Base-by-base conservation (phyloP, 2,797 vertebrate genomes). In the Melanotaenia nigrans region DNA sequence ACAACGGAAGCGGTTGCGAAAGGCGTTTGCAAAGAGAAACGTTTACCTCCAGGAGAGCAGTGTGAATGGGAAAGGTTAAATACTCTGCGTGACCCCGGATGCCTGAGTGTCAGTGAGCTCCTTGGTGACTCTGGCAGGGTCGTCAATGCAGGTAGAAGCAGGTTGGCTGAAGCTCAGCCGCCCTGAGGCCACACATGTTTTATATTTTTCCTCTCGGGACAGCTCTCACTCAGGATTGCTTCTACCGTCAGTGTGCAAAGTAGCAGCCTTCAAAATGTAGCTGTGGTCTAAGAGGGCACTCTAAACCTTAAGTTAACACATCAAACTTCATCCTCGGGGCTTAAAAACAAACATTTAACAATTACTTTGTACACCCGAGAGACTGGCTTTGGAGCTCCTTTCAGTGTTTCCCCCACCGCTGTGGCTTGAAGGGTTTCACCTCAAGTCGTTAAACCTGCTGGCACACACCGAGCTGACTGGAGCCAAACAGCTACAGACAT, bases 21-120 rank as follows among this genome's bases (percentile, higher is more conserved):
- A 40, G 30, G 74, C 36, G 2, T 38, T 38, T 38, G 36, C 7
- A 35, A 62, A 47, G 61, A 67, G 68, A 71, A 77, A 55, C 71
- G 24, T 67, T 68, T 63, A 25, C 53, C 81, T 71, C 12, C 25
- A 40, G 73, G 73, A 82, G 66, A 79, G 74, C 59, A 51, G 73
- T 24, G 54, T 16, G 25, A 67, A 61, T 4, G 45, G 36, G 30
- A 47, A 25, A 67, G 87, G 89, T 85, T 73, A 86, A 86, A 83
- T 82, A 69, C 1, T 75, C 51, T 0, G n/a, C 3, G 12, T 81
- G 85, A 84, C 87, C 87, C 65, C 5, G 32, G 60, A 85, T 82
- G 76, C 77, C 42, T 85, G 81, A 78, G 75, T 79, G 82, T 85
- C 85, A 84, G 68, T 16, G 65, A 82, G 76, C 54, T 61, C 71